These are phyloP conservation scores for Orthonyx spaldingii DNA, from an alignment of 2,113 vertebrate genomes.

Conservation along the genomic window DNA sequence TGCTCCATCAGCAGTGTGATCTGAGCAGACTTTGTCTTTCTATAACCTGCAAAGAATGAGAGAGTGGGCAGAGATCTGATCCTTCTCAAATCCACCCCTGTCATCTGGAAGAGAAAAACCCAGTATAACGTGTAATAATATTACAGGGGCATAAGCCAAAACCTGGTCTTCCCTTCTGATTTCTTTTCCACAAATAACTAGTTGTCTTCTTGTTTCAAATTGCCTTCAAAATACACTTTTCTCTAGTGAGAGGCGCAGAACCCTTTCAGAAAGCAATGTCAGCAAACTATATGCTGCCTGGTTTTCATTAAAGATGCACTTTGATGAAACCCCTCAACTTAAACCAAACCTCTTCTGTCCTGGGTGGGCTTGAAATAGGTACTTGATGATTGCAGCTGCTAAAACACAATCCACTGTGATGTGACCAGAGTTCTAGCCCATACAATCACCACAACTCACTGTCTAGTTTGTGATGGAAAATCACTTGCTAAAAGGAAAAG, in stretches of 20 bases:
- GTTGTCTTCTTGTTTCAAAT: background rate
- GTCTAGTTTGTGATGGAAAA: background rate
- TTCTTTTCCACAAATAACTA: background rate
- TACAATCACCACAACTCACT: background rate
- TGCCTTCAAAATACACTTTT: background rate
- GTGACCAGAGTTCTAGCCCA: background rate
- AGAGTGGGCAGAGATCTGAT: background rate
- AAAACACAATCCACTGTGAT: background rate
- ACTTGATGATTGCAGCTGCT: rapidly evolving
- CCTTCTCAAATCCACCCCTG: background rate
- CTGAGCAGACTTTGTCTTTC: background rate
- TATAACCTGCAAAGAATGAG: background rate
- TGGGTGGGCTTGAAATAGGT: background rate
- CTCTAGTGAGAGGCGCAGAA: background rate
- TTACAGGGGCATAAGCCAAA: background rate
- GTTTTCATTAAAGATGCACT: background rate
- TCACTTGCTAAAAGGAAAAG: background rate
- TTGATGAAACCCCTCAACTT: background rate
- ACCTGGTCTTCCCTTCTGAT: background rate
- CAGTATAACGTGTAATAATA: background rate
- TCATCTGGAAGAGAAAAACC: background rate
- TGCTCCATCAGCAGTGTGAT: background rate
- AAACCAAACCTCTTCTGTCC: background rate
- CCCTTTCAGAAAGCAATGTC: background rate
- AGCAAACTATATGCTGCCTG: background rate